These are phyloP conservation scores for Sphenodon punctatus DNA, from an alignment of 2,797 vertebrate genomes.

Conservation along the genomic window DNA sequence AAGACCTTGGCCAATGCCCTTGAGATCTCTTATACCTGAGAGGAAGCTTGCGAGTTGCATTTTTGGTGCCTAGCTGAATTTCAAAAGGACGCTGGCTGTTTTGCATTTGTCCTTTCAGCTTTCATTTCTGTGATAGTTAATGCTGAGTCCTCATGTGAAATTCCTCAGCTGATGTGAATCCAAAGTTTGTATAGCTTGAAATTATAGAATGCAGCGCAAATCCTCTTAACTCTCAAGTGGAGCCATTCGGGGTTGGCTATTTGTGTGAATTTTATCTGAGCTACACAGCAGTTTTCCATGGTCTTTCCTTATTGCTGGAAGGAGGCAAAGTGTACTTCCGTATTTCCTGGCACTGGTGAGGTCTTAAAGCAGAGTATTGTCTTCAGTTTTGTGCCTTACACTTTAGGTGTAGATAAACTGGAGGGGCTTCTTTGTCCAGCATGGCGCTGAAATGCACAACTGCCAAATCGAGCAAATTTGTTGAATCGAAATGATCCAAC, in stretches of 20 bases:
- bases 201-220: neutral
- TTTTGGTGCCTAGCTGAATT: neutral
- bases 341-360: too few relatives aligned
- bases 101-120: neutral
- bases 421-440: neutral
- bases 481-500: too few relatives aligned
- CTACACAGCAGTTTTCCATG: neutral
- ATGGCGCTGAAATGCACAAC: too few relatives aligned
- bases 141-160: neutral
- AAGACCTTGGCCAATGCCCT: neutral
- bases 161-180: slow-evolving; percentile 9
- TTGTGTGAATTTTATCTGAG: neutral
- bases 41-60: neutral
- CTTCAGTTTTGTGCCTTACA: neutral
- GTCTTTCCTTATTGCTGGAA: neutral
- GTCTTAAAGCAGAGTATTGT: too few relatives aligned
- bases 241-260: neutral
- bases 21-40: neutral
- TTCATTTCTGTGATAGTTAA: neutral
- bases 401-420: neutral
- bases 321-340: neutral
- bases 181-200: neutral
- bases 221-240: neutral
- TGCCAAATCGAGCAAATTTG: too few relatives aligned
- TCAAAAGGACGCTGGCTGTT: neutral